Percentiles rank a stretch among this genome's conserved stretches.
Evolutionary conservation across 2,888 invertebrate species (phyloP).

Genomic region (Seira musarum): DNA sequence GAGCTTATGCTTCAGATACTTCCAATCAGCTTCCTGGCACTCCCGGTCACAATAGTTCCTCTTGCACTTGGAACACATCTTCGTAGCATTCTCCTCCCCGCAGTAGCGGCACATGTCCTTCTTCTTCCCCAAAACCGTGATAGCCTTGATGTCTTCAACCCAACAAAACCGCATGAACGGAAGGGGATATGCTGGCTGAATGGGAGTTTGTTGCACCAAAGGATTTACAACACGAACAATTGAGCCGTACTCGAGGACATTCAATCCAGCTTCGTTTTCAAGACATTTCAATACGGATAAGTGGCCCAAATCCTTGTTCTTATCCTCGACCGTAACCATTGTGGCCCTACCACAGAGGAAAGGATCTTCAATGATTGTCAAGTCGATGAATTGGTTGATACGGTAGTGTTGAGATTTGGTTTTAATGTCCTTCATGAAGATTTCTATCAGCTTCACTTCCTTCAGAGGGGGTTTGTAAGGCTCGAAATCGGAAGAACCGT

Average conservation of each 20-base stretch:
- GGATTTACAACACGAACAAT: conserved; percentile 36
- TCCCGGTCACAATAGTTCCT: background rate
- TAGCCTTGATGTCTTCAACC: conserved; percentile 10
- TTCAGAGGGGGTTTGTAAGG: no score
- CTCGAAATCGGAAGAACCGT: no score
- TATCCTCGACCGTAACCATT: conserved; percentile 29
- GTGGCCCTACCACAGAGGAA: conserved; percentile 1
- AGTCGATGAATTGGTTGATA: no score
- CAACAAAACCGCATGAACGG: no score
- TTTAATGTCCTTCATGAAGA: conserved; percentile 36
- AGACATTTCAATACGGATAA: conserved; percentile 37
- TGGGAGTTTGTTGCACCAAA: conserved; percentile 1
- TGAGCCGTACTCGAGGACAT: conserved; percentile 34
- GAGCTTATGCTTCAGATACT: background rate
- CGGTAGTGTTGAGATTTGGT: no score
- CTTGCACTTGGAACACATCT: background rate
- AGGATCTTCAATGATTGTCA: conserved; percentile 49
- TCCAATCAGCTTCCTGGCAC: background rate
- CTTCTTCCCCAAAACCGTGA: no score
- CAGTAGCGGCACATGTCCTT: no score
- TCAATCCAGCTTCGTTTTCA: background rate
- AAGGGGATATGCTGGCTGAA: no score
- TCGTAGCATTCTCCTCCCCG: conserved; percentile 1
- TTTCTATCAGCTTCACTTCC: conserved; percentile 41
- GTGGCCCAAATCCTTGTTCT: conserved; percentile 25